These are phyloP conservation scores for Arge pagana DNA, from an alignment of 2,888 invertebrate genomes.

Conservation along the genomic window DNA sequence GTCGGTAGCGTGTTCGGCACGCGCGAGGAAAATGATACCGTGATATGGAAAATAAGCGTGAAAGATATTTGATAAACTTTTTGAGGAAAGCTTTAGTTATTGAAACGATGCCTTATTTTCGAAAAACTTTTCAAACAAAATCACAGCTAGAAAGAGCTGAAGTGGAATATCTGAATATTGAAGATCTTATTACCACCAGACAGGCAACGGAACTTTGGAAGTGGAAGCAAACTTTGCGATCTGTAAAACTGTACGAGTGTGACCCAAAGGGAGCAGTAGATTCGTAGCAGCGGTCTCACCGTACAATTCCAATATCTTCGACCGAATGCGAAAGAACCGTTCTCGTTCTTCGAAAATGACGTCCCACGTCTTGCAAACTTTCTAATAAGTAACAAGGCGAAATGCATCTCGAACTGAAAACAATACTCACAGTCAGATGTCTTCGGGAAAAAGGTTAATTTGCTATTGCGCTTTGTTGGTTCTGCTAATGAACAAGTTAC, in stretches of 20 bases:
- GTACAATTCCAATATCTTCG: conserved; percentile 2
- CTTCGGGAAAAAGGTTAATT: conserved; percentile 9
- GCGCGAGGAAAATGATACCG: too few species aligned
- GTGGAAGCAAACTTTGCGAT: conserved; percentile 15
- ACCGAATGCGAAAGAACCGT: conserved; percentile 13
- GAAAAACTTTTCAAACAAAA: too few species aligned
- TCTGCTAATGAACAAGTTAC: conserved; percentile 19
- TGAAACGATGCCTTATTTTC: too few species aligned
- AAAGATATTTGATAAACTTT: too few species aligned
- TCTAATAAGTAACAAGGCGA: conserved; percentile 13
- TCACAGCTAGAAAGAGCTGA: conserved; percentile 5
- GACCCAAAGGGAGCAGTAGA: too few species aligned
- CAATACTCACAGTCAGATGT: conserved; percentile 11
- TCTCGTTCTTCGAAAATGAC: conserved; percentile 20
- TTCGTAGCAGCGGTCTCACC: too few species aligned
- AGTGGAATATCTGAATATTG: conserved; percentile 13
- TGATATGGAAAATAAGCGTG: too few species aligned
- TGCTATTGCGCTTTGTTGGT: conserved; percentile 20
- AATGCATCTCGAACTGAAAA: conserved; percentile 15
- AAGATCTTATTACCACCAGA: conserved; percentile 12
- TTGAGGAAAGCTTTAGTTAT: too few species aligned
- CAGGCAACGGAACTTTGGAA: neutral
- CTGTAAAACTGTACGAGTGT: conserved; percentile 11
- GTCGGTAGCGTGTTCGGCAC: too few species aligned
- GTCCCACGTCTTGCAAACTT: conserved; percentile 19